Base-by-base conservation (phyloP, 2,797 vertebrate species). In the Loris lydekkerianus region DNA sequence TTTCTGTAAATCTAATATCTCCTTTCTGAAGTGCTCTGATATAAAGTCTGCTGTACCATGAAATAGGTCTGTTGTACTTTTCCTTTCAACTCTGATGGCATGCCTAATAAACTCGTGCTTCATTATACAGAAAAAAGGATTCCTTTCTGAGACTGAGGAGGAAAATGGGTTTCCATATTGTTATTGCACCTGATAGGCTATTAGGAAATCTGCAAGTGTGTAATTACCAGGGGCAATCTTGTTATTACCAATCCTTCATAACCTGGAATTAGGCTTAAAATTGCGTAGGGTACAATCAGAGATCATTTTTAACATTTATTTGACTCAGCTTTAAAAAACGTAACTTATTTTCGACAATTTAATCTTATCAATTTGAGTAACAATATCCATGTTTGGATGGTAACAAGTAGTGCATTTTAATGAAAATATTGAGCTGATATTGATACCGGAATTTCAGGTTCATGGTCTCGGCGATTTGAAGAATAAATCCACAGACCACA, bases 21-120 rank as follows among this genome's bases (percentile, higher is more conserved):
- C 67, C 70, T 95, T 97, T 98, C 93, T 82, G 69, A 97, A 97
- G 83, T 61, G 27, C 76, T 97, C 31, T 97, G 83, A 97, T 98
- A 97, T 98, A 98, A 98, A 98, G 95, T 94, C 96, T 96, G 96
- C 88, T 97, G 96, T 98, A 98, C 97, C 98, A 96, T 98, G 98
- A 98, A 98, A 98, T 98, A 98, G 97, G 70, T 96, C 93, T 94
- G 58, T 96, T 95, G 94, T 97, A 97, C 91, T 89, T 98, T 96
- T 92, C 83, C 95, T 98, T 97, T 96, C 97, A 97, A 95, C 58
- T 89, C 93, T 97, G 94, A 93, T 97, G 94, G 84, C 75, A 98
- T 96, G 75, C 14, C 65, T 98, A 98, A 96, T 97, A 98, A 97
- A 94, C 58, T 91, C 49, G 70, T 89, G 85, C 82, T 97, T 96